Conservation (phyloP, 2,888 invertebrate species). For the Drosophila subsilvestris region DNA sequence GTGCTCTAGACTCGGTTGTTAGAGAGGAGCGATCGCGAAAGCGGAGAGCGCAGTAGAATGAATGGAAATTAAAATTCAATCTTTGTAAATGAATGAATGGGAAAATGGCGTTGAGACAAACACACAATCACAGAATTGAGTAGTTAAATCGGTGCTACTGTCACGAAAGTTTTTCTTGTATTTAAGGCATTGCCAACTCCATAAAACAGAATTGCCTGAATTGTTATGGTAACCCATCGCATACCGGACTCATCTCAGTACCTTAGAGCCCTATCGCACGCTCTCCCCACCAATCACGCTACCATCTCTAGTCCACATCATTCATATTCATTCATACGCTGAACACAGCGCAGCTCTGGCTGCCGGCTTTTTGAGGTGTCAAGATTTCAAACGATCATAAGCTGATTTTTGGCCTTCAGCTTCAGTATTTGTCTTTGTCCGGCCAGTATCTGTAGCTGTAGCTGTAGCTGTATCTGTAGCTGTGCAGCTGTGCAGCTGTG, state of each 20-base stretch:
- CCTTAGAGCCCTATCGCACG: not conserved
- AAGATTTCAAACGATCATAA: conserved; percentile 68
- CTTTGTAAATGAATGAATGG: conserved; percentile 15
- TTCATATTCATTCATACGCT: conserved; percentile 41
- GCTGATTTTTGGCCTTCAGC: conserved; percentile 71
- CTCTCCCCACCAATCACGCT: conserved; percentile 17
- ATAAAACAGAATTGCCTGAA: too few relatives aligned
- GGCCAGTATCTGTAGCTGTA: conserved; percentile 1
- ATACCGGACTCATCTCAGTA: too few relatives aligned
- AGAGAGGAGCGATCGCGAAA: not conserved
- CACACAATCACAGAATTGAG: not conserved
- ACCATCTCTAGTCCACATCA: conserved; percentile 41
- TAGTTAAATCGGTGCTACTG: not conserved
- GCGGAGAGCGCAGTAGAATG: not conserved
- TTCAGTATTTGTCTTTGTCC: conserved; percentile 54
- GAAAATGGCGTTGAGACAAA: conserved; percentile 7
- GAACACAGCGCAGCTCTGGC: conserved; percentile 22
- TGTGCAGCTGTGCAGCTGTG: conserved; percentile 5
- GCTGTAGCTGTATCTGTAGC: not conserved
- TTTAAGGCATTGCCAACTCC: too few relatives aligned
- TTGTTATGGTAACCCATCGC: too few relatives aligned
- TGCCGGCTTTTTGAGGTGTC: conserved; percentile 51
- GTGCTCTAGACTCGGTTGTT: conserved; percentile 6
- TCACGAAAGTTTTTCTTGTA: too few relatives aligned
- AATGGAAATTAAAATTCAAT: conserved; percentile 18